Base-by-base conservation (phyloP, 1,140 invertebrate genomes). In the Atta cephalotes region DNA sequence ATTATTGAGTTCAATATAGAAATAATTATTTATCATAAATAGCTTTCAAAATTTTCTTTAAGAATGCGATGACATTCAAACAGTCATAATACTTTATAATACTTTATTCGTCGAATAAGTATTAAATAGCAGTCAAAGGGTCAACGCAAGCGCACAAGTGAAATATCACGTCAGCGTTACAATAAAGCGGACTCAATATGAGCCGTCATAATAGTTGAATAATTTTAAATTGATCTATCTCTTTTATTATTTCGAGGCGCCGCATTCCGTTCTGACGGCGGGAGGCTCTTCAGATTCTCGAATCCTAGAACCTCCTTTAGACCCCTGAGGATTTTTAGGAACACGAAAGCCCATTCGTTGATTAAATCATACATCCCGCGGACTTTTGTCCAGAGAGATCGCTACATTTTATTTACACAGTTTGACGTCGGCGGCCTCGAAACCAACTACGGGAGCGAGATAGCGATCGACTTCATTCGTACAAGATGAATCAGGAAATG, bases 131-230 rank as follows among this genome's bases (percentile, higher is more conserved):
- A 39, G 25, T 81, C 25, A 28, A 86, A 21, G 45, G 28, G 53
- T 62, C 39, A 87, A 70, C 39, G 58, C 90, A 92, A 93, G 90
- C 92, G 92, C 92, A 93, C 88, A 92, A 93, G 84, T 94, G 93
- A 93, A 93, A 94, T 92, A 93, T 85, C 88, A 89, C 92, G 85
- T 92, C 91, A 93, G 88, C 53, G 45, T 86, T 77, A 68, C 80
- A 89, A 87, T 92, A 92, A 92, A 92, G 85, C 85, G 88, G 87
- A 89, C 93, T 94, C 93, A 94, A 94, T 94, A 93, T 94, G 93
- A 94, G 93, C 91, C 92, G 92, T 93, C 86, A 58, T 92, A 92
- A 35, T 88, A 90, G 70, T 87, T 91, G 89, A 90, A 90, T 87
- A 93, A 90, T 92, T 91, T 93, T 92, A 93, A 92, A 92, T 91